phyloP scores from a whole-genome alignment of 2,113 vertebrate species.

The Tetrao urogallus region DNA sequence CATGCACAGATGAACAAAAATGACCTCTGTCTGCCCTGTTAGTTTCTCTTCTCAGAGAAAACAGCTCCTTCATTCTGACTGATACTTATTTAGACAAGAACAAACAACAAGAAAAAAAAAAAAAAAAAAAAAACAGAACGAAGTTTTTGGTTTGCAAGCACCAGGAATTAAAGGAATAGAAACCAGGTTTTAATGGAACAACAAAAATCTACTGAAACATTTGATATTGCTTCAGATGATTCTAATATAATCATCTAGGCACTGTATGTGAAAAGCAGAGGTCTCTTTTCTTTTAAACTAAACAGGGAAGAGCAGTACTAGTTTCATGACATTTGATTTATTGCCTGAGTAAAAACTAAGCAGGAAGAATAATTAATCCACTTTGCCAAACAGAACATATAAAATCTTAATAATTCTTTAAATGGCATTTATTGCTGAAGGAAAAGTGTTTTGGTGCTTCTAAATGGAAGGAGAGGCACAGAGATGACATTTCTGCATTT shows the following conservation, averaged over 20 bases:
- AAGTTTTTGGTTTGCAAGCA: neutral
- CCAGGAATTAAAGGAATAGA: neutral
- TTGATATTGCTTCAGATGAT: neutral
- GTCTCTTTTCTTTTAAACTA: neutral
- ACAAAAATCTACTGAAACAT: neutral
- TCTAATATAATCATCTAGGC: neutral
- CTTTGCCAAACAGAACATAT: constrained; percentile 57
- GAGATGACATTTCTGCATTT: constrained; percentile 50
- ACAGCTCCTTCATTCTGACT: neutral
- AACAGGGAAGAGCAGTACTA: constrained; percentile 25
- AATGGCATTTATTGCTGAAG: constrained; percentile 56
- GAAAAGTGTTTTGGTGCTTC: constrained; percentile 36
- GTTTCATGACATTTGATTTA: constrained; percentile 39
- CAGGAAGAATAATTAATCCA: constrained; percentile 62
- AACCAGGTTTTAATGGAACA: neutral
- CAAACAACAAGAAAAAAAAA: neutral
- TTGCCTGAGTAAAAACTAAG: constrained; percentile 39
- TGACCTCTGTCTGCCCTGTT: neutral
- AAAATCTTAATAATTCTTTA: constrained; percentile 63
- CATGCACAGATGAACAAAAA: constrained; percentile 2
- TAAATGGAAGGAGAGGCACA: constrained; percentile 42
- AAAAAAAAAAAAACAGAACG: neutral
- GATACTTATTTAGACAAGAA: neutral
- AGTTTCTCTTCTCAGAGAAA: neutral
- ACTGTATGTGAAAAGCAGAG: neutral